Evolutionary conservation across 2,888 invertebrate species (phyloP).

Genomic region (Drepana falcataria): DNA sequence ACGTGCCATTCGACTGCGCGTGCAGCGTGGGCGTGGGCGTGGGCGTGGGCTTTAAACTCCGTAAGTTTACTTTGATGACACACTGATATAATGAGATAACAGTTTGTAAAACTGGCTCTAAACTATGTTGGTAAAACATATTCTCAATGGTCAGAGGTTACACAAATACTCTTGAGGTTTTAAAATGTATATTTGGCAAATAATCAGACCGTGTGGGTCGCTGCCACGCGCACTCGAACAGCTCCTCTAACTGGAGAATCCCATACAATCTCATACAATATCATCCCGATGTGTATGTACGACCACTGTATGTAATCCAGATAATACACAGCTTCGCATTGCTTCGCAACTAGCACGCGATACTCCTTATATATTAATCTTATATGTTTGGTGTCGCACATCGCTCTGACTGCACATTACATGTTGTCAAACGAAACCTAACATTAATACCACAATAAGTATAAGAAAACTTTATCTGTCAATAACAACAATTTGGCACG

Average conservation of each 20-base stretch:
- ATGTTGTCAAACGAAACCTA: conserved; percentile 28
- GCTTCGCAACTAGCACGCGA: conserved; percentile 29
- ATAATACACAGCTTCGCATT: conserved; percentile 12
- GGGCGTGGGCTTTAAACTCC: too few species aligned
- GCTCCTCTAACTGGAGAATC: not conserved
- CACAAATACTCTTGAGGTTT: too few species aligned
- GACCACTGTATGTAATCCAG: conserved; percentile 10
- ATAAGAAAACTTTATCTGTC: conserved; percentile 46
- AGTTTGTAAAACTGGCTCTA: too few species aligned
- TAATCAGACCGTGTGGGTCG: too few species aligned
- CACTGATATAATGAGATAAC: too few species aligned
- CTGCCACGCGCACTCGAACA: not conserved
- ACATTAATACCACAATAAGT: conserved; percentile 34
- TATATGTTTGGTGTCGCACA: conserved; percentile 65
- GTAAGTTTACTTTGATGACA: too few species aligned
- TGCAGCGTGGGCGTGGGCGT: not conserved
- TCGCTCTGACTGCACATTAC: conserved; percentile 49
- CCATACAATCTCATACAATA: not conserved
- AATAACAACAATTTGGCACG: conserved; percentile 75
- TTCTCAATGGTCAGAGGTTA: too few species aligned
- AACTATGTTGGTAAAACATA: too few species aligned
- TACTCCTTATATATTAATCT: conserved; percentile 39
- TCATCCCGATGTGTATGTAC: not conserved
- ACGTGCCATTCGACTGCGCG: not conserved
- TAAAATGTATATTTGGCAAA: too few species aligned